Conservation (phyloP, 2,888 invertebrate species). For the Harpalus rufipes region DNA sequence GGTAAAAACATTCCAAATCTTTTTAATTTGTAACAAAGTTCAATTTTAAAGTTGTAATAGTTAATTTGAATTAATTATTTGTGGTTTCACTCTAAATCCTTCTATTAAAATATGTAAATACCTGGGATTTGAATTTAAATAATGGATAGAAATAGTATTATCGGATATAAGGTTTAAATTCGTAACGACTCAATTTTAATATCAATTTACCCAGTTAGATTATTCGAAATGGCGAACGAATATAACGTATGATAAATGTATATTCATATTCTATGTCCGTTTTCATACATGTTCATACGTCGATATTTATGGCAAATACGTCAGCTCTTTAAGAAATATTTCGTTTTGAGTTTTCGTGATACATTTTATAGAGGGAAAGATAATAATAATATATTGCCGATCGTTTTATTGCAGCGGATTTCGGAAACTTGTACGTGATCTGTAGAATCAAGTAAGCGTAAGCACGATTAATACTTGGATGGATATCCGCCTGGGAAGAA, state of each 20-base stretch:
- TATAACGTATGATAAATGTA: neutral
- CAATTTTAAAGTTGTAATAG: neutral
- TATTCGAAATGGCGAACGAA: neutral
- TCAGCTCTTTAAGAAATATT: neutral
- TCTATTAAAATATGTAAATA: conserved; percentile 1
- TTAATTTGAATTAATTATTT: neutral
- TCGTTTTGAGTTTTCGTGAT: neutral
- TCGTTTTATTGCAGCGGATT: neutral
- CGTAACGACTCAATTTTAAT: neutral
- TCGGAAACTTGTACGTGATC: neutral
- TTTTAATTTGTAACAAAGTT: too few species aligned
- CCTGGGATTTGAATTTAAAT: neutral
- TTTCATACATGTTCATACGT: neutral
- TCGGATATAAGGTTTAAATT: neutral
- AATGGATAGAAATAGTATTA: conserved; percentile 6
- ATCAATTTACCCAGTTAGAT: neutral
- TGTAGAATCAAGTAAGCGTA: neutral
- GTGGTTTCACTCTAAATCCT: neutral
- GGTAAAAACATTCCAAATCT: too few species aligned
- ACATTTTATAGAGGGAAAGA: neutral
- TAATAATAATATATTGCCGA: conserved; percentile 1
- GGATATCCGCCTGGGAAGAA: too few species aligned
- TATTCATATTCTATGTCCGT: neutral
- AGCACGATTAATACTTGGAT: too few species aligned
- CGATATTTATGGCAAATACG: conserved; percentile 2